Percentiles rank a stretch among this genome's conserved stretches.
These are phyloP conservation scores for Neolamprologus falcicula DNA, from an alignment of 2,113 vertebrate genomes.

Conservation along the genomic window DNA sequence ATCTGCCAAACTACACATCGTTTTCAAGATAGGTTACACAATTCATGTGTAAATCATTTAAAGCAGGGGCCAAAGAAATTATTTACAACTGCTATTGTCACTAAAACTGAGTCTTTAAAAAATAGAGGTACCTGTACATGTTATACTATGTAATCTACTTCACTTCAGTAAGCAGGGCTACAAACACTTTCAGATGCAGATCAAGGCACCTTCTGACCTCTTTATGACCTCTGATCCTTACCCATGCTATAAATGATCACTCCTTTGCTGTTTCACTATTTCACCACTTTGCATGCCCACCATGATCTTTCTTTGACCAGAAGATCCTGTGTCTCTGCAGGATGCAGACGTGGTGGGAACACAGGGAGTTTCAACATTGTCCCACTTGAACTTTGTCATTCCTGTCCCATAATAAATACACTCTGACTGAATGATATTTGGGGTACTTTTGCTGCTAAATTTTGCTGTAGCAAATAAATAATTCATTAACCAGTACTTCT, in stretches of 20 bases:
- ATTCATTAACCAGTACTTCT: background rate
- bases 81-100: background rate
- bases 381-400: background rate
- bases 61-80: background rate
- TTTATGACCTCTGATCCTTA: background rate
- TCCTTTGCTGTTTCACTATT: background rate
- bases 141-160: background rate
- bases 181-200: background rate
- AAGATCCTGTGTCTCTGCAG: background rate
- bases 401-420: background rate
- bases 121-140: background rate
- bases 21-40: background rate
- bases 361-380: background rate
- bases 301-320: background rate
- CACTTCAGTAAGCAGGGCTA: background rate
- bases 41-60: background rate
- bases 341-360: background rate
- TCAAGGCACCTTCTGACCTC: background rate
- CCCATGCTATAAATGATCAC: background rate
- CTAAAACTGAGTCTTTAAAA: background rate
- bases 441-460: background rate
- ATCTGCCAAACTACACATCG: background rate
- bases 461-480: background rate
- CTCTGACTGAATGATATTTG: background rate
- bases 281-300: background rate